Evolutionary conservation across 2,888 invertebrate species (phyloP), one percentile per base, ranked within the genome.

Genomic region (Oscheius myriophilus): DNA sequence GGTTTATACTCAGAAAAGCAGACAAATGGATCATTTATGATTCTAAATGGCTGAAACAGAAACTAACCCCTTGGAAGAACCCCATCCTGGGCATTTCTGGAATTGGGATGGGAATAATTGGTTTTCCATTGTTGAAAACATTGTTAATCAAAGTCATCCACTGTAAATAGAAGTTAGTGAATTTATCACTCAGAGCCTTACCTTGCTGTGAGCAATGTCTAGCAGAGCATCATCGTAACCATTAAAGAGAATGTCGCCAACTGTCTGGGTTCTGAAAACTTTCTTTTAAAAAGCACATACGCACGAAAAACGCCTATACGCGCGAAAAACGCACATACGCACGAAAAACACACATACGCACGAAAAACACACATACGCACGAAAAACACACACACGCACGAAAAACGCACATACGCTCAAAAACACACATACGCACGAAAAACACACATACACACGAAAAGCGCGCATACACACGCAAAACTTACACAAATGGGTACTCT

Each of bases 151-250:
- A 6, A 9, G 62, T 63, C 51, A 80, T 66, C 1, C 76, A 21
- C 73, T 76, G 63, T 11, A 55, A 53, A 4, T 7, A 26, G 4
- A 3, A 6, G 16, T 12, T 9, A 16, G 11, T 33, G 16, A 54
- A 16, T 54, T n/a, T 53, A 53, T n/a, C 18, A 53, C n/a, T n/a
- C n/a, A 53, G 12, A 54, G 3, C 33, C 14, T 2, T 58, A 75
- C 69, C 25, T 76, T 64, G 1, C 78, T 78, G 69, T 82, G 81
- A 42, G 81, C 81, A 0, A 73, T 75, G 7, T 77, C 73, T n/a
- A 84, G 70, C 21, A 84, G 67, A 7, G 82, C 69, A 57, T 84
- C 84, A 0, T 78, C 67, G 45, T 84, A 84, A 0, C 84, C 84
- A 57, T 82, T 80, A 64, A 84, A 84, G 9, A 84, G 63, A 7